phyloP scores from a whole-genome alignment of 2,797 vertebrate species.

The Craterocephalus amniculus region DNA sequence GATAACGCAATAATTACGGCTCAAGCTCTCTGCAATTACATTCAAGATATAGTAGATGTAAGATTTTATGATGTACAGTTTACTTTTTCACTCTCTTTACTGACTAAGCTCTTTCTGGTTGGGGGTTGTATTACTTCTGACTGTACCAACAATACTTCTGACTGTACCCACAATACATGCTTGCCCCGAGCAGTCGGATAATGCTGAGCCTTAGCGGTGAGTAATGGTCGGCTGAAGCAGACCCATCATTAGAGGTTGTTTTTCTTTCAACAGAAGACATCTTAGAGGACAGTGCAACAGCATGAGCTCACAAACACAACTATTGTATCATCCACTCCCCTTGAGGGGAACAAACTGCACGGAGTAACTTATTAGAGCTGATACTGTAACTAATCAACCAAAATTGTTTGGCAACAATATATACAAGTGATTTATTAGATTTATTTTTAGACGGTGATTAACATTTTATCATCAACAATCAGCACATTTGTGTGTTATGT shows the following conservation, averaged over 20 bases:
- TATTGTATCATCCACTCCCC: conserved; percentile 8
- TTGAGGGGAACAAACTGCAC: neutral
- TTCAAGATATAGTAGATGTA: neutral
- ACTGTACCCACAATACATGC: conserved; percentile 24
- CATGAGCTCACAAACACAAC: conserved; percentile 7
- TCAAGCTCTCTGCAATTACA: neutral
- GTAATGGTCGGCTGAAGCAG: conserved; percentile 64
- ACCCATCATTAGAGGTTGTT: conserved; percentile 70
- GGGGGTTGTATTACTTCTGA: neutral
- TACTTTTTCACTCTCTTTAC: neutral
- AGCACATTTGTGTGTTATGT: neutral
- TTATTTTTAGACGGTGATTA: too few species aligned
- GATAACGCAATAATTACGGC: neutral
- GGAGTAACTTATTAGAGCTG: too few species aligned
- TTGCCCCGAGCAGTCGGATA: conserved; percentile 26
- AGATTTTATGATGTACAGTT: too few species aligned
- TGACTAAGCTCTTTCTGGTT: neutral
- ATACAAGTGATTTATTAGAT: neutral
- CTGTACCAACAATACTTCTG: conserved; percentile 1
- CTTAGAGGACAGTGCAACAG: conserved; percentile 31
- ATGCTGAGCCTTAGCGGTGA: conserved; percentile 45
- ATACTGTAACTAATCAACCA: conserved; percentile 6
- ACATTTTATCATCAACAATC: neutral
- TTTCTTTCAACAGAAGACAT: conserved; percentile 42
- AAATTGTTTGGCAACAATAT: neutral